Evolutionary conservation across 1,140 invertebrate species (phyloP).

Genomic region (Atta texana): DNA sequence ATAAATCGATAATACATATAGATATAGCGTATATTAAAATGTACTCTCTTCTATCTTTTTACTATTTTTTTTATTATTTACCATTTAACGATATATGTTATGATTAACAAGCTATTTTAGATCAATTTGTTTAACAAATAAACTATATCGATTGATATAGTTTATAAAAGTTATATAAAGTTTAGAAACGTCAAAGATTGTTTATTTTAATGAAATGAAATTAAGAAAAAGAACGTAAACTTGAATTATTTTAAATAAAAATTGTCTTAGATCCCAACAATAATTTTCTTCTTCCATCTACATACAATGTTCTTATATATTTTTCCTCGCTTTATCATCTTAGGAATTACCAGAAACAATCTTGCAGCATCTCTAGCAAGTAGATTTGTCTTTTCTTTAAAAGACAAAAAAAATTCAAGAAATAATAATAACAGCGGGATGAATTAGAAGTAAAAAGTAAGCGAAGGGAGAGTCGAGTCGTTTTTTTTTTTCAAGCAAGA

Average conservation of each 20-base stretch:
- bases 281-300: background rate
- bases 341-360: background rate
- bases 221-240: background rate
- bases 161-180: background rate
- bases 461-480: background rate
- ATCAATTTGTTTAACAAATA: background rate
- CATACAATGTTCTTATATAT: background rate
- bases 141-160: background rate
- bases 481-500: slow-evolving; percentile 2
- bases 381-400: background rate
- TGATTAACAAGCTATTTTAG: background rate
- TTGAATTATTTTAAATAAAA: background rate
- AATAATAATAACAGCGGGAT: background rate
- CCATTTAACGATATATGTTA: background rate
- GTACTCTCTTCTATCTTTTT: background rate
- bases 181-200: background rate
- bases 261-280: background rate
- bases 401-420: background rate
- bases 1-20: slow-evolving; percentile 75
- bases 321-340: no score
- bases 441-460: background rate
- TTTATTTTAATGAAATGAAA: background rate
- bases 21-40: background rate
- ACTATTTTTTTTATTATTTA: background rate
- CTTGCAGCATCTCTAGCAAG: background rate